Percentiles rank a stretch among this genome's conserved stretches.
Conservation (phyloP, 2,113 vertebrate genomes). For the Ardeotis arabs region DNA sequence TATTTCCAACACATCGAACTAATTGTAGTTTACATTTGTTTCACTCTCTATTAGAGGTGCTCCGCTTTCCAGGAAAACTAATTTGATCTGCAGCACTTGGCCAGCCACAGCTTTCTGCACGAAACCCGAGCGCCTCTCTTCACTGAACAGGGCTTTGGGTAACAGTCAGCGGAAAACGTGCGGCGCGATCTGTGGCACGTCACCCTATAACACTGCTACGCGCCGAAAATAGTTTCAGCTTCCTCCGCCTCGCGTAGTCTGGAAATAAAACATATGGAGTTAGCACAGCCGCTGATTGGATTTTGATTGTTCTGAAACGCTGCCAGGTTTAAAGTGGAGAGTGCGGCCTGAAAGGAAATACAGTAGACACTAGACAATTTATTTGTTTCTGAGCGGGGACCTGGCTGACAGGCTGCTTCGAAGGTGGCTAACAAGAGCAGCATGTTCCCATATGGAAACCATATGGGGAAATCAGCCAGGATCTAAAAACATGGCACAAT, state of each 20-base stretch:
- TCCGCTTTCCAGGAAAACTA: constrained; percentile 24
- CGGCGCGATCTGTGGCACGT: neutral
- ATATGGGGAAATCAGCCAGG: constrained; percentile 38
- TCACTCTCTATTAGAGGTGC: constrained; percentile 27
- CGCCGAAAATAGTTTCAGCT: constrained; percentile 8
- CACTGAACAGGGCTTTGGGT: neutral
- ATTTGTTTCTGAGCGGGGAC: constrained; percentile 72
- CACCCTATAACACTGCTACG: constrained; percentile 4
- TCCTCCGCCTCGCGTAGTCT: constrained; percentile 1
- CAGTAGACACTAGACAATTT: constrained; percentile 74
- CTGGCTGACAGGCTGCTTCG: constrained; percentile 59
- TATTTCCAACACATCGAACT: neutral
- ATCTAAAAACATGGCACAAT: neutral
- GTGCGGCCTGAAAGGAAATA: constrained; percentile 71
- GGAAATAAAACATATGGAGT: constrained; percentile 68
- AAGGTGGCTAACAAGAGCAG: constrained; percentile 74
- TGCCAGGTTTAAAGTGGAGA: constrained; percentile 73
- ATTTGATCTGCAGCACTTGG: neutral
- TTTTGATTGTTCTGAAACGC: constrained; percentile 73
- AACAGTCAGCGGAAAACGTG: neutral
- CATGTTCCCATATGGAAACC: constrained; percentile 72
- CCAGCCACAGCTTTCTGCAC: neutral
- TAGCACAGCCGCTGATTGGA: constrained; percentile 65
- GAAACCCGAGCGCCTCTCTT: neutral
- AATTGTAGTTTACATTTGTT: neutral